Conservation (phyloP, 1,140 invertebrate genomes). For the Drosophila ohnishii region DNA sequence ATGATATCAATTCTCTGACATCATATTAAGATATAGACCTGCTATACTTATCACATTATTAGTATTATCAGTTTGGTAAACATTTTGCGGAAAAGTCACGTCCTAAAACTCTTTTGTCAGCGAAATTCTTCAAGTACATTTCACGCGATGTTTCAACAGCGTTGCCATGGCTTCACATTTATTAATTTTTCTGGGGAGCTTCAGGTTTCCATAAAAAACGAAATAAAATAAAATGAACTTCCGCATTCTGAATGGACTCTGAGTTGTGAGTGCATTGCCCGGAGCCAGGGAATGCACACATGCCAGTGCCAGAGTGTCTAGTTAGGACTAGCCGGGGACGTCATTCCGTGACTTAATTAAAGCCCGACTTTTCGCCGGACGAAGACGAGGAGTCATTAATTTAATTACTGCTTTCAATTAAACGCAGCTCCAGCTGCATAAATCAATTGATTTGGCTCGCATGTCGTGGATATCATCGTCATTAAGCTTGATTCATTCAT, state of each 20-base stretch:
- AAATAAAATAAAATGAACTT: constrained; percentile 31
- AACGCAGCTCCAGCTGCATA: constrained; percentile 60
- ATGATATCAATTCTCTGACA: background rate
- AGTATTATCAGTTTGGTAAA: background rate
- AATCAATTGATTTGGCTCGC: constrained; percentile 76
- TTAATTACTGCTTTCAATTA: constrained; percentile 76
- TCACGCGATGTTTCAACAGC: constrained; percentile 15
- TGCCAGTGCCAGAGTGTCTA: constrained; percentile 43
- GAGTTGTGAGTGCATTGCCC: constrained; percentile 38
- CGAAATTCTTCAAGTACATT: constrained; percentile 16
- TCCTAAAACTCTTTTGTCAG: constrained; percentile 21
- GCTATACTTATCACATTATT: constrained; percentile 4
- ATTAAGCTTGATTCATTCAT: constrained; percentile 63
- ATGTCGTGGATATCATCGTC: constrained; percentile 41
- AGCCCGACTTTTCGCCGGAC: constrained; percentile 22
- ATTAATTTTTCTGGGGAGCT: constrained; percentile 12
- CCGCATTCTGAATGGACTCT: constrained; percentile 51
- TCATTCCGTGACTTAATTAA: constrained; percentile 70
- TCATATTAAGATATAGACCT: background rate
- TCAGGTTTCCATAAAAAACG: constrained; percentile 6
- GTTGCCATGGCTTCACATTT: constrained; percentile 5
- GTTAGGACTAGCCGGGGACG: constrained; percentile 31
- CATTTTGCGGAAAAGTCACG: constrained; percentile 24
- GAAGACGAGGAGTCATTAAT: constrained; percentile 52
- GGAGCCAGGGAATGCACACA: constrained; percentile 34